Evolutionary conservation across 2,113 vertebrate genomes (phyloP), one percentile per base, ranked within the genome.

Genomic region (Xenotilapia longispinis): DNA sequence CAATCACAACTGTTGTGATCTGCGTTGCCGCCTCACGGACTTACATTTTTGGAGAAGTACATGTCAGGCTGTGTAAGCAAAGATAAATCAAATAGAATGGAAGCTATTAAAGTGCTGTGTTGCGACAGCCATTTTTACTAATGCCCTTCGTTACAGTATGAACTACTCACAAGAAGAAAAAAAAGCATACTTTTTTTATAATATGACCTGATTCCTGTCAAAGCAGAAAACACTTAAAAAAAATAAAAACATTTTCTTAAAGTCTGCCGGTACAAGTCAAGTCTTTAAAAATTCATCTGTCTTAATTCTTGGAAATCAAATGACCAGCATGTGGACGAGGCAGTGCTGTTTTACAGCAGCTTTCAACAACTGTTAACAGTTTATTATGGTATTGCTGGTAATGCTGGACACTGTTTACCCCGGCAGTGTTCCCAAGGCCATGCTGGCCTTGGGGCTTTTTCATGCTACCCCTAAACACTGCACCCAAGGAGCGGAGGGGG

Each of bases 151-250:
- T 75, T 47, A 51, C 19, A 49, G 45, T 23, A 45, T 19, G 15
- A 60, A 14, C 11, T 51, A 23, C 45, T 63, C 55, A 23, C 17
- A 5, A 9, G n/a, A 28, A 68, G 75, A 54, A 38, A 28, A 45
- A 38, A 51, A 33, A 12, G 63, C 19, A 68, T 21, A 33, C 84
- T 79, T 84, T 58, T 83, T 83, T 83, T 33, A 75, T 45, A 85
- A 80, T 78, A 36, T 81, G 55, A 57, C 82, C 73, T 82, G 84
- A 86, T 57, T 85, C 53, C 55, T 73, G 73, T 94, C 86, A 89
- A 75, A 86, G 60, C 26, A 51, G 45, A 17, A 49, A 78, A 33
- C 45, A 6, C 42, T 10, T 33, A 3, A 60, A 2, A 55, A 63
- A 79, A 58, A 80, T 13, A 81, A 70, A 3, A 81, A 36, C 9